These are phyloP conservation scores for Druon quercuslanigerum DNA, from an alignment of 1,140 invertebrate genomes.

Conservation along the genomic window DNA sequence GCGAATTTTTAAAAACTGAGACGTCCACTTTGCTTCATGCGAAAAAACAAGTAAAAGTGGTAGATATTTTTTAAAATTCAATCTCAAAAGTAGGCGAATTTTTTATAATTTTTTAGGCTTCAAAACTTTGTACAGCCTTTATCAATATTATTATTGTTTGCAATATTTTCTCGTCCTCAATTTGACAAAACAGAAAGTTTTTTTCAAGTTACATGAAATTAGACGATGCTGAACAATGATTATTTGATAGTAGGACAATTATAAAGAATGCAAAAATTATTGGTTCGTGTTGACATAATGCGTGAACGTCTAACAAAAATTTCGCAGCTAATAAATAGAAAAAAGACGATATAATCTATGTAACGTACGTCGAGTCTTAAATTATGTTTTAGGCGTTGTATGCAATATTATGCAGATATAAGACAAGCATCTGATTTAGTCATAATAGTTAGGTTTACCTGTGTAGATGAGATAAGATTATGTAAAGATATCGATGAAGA, in stretches of 20 bases:
- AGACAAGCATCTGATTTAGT: slow-evolving; percentile 57
- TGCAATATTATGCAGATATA: slow-evolving; percentile 48
- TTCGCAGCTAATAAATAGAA: slow-evolving; percentile 6
- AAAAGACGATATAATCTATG: slow-evolving; percentile 40
- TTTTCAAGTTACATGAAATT: not conserved
- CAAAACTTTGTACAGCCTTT: no score
- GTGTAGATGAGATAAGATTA: slow-evolving; percentile 27
- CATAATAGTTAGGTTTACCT: slow-evolving; percentile 59
- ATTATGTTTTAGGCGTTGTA: slow-evolving; percentile 34
- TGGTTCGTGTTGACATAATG: no score
- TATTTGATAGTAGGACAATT: no score
- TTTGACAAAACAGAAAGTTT: no score
- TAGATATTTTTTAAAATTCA: not conserved
- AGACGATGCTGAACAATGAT: no score
- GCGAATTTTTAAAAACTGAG: not conserved
- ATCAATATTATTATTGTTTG: no score
- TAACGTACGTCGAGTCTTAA: slow-evolving; percentile 31
- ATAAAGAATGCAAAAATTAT: no score
- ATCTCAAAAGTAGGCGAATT: no score
- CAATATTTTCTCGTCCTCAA: no score
- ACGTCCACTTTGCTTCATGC: not conserved
- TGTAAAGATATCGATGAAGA: slow-evolving; percentile 32
- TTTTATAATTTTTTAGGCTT: no score
- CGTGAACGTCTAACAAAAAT: slow-evolving; percentile 5
- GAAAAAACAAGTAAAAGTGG: not conserved